Conservation (phyloP, 2,113 vertebrate species). For the Chaenocephalus aceratus region DNA sequence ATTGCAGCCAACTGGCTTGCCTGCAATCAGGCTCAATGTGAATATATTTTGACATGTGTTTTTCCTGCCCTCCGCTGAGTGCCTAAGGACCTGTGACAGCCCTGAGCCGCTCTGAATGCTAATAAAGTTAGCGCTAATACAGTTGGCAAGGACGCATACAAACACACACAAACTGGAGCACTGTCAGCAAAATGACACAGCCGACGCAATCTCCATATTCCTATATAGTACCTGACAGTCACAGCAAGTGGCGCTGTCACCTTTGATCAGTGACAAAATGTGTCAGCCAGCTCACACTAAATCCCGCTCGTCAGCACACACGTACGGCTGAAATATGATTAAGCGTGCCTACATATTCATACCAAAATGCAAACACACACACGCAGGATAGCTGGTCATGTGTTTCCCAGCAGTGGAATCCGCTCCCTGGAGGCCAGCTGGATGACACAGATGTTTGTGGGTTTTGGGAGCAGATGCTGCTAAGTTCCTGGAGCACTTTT, state of each 20-base stretch:
- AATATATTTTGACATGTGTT: conserved; percentile 86
- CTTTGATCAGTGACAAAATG: conserved; percentile 61
- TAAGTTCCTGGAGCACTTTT: conserved; percentile 47
- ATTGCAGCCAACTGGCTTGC: conserved; percentile 79
- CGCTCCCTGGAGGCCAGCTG: conserved; percentile 51
- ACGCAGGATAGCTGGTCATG: conserved; percentile 45
- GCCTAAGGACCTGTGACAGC: conserved; percentile 83
- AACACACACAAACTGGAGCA: conserved; percentile 39
- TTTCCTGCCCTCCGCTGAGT: conserved; percentile 77
- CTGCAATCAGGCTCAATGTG: conserved; percentile 77
- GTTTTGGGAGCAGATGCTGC: conserved; percentile 67
- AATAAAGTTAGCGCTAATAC: conserved; percentile 72
- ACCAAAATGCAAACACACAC: conserved; percentile 31
- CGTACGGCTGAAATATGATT: conserved; percentile 26
- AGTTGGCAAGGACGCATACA: conserved; percentile 52
- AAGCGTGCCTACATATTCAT: conserved; percentile 27
- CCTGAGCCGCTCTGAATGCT: conserved; percentile 79
- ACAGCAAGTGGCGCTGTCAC: conserved; percentile 71
- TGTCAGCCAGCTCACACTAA: conserved; percentile 44
- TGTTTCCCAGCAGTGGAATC: conserved; percentile 67
- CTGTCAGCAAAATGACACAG: conserved; percentile 73
- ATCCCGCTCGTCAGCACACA: conserved; percentile 24
- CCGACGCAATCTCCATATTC: conserved; percentile 68
- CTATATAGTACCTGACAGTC: conserved; percentile 77
- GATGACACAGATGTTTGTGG: conserved; percentile 72